Percentiles rank a stretch among this genome's conserved stretches.
Evolutionary conservation across 2,113 vertebrate species (phyloP).

Genomic region (Istiophorus platypterus): DNA sequence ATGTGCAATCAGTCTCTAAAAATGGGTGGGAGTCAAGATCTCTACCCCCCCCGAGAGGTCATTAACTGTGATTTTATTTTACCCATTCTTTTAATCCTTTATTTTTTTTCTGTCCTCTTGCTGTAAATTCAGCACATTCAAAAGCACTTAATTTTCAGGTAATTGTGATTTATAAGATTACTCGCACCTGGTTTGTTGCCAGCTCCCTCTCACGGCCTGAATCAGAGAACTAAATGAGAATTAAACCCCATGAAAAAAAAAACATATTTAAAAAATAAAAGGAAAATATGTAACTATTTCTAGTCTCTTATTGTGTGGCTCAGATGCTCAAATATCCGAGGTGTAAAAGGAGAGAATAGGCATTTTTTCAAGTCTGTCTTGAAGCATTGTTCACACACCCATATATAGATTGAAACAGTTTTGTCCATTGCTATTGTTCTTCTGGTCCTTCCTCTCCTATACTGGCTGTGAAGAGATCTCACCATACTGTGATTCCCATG

Average conservation of each 20-base stretch:
- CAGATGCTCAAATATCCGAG: too few species aligned
- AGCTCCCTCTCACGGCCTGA: neutral
- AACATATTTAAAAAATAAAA: neutral
- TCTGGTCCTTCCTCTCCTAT: too few species aligned
- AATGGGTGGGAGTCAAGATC: neutral
- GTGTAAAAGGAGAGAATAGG: too few species aligned
- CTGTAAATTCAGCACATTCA: constrained; percentile 33
- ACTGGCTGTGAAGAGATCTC: too few species aligned
- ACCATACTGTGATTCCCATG: too few species aligned
- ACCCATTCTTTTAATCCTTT: constrained; percentile 22
- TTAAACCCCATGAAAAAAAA: neutral
- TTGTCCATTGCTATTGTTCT: too few species aligned
- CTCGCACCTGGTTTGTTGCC: constrained; percentile 13
- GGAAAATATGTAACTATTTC: neutral
- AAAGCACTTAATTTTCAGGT: constrained; percentile 9
- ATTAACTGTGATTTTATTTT: constrained; percentile 29
- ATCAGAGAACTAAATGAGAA: neutral
- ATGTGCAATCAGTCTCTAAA: neutral
- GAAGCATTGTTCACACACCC: neutral
- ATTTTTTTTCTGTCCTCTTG: constrained; percentile 20
- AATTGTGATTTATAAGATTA: constrained; percentile 28
- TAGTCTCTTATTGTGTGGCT: too few species aligned
- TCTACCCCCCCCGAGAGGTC: constrained; percentile 29
- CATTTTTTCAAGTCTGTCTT: too few species aligned
- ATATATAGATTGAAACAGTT: neutral